Base-by-base conservation (phyloP, 2,797 vertebrate genomes). In the Pangasius djambal region DNA sequence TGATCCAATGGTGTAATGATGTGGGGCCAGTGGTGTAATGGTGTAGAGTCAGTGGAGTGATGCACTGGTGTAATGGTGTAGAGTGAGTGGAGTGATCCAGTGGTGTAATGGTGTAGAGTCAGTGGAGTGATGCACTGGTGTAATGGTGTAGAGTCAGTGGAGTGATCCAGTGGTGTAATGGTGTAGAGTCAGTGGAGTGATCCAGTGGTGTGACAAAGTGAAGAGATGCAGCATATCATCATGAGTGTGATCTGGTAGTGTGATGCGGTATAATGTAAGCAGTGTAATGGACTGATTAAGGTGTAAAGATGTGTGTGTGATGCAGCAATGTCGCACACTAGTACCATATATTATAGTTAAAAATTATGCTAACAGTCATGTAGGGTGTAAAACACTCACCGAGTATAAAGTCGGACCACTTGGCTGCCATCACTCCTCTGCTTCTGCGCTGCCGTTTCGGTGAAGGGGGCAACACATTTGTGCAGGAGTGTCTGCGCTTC, bases 341-440 rank as follows among this genome's bases (percentile, higher is more conserved):
- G n/a, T 22, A 59, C 52, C n/a, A 20, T 37, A 57, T 37, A 37
- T 10, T 25, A 37, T 13, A 59, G 50, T 57, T 34, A 31, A 81
- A 52, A 9, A 52, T 25, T 8, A 74, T 0, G 31, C 9, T 7
- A 20, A 22, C 22, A 10, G 22, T 69, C 44, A 61, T 18, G 40
- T 18, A 48, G 22, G 31, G 4, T 28, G 9, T 69, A 50, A 59
- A 79, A 82, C 20, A 88, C 88, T 99, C 98, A 99, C 98, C 98
- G 90, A 99, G 93, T 90, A 98, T 97, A 94, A 96, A 97, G 96
- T 99, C 98, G 92, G 96, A 95, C 96, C 96, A 96, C 88, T 92
- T 94, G 4, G 94, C 93, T 84, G 95, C 95, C 0, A 94, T 94
- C 16, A 96, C 92, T 91, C 96, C 96, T 88, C 92, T 95, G 93